Evolutionary conservation across 2,113 vertebrate genomes (phyloP).

Genomic region (Gymnogyps californianus): DNA sequence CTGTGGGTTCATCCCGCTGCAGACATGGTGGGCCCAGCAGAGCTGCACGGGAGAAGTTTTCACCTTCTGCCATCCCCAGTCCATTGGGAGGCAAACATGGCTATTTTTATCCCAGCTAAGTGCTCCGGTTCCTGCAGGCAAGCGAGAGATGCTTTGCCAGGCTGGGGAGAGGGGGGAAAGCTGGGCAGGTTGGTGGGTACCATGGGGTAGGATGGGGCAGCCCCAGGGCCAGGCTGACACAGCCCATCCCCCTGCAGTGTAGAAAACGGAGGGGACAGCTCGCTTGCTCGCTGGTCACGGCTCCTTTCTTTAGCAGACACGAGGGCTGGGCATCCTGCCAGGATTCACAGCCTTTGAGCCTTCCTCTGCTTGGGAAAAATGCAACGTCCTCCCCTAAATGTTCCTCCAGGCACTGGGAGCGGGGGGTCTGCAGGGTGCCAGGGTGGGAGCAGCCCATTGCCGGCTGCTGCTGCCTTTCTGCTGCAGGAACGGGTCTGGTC

Average conservation of each 20-base stretch:
- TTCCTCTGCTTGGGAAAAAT: not conserved
- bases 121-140: constrained; percentile 14
- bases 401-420: not conserved
- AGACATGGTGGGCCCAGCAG: not conserved
- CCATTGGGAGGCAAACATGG: constrained; percentile 27
- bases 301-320: not conserved
- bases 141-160: not conserved
- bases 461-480: not conserved
- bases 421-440: not conserved
- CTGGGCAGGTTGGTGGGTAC: not conserved
- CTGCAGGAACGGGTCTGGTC: not conserved
- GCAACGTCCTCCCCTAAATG: not conserved
- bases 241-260: not conserved
- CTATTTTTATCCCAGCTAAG: constrained; percentile 63
- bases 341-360: constrained; percentile 2
- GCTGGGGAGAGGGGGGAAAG: not conserved
- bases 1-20: fast-evolving
- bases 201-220: not conserved
- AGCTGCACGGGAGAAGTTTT: not conserved
- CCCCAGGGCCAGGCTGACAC: not conserved
- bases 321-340: constrained; percentile 35
- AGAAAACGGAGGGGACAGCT: not conserved
- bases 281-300: not conserved
- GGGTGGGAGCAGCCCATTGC: not conserved
- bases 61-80: constrained; percentile 33